phyloP scores from a whole-genome alignment of 2,888 invertebrate species.

The Ectropis crepuscularia region DNA sequence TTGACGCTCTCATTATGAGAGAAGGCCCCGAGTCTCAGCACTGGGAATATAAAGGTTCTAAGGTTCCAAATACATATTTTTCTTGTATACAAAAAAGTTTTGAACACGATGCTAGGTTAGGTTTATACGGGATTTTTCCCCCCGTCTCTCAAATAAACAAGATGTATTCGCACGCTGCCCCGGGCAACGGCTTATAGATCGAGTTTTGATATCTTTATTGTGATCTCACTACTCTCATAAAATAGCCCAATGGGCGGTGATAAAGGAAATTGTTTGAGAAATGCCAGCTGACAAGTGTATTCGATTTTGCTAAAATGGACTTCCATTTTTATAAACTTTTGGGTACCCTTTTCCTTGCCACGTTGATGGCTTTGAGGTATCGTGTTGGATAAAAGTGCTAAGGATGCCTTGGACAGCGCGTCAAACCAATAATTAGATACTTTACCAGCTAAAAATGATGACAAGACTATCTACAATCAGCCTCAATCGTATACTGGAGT shows the following conservation, averaged over 20 bases:
- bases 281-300: conserved; percentile 39
- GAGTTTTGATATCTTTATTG: conserved; percentile 67
- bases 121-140: conserved; percentile 55
- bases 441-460: too few relatives aligned
- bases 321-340: neutral
- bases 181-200: conserved; percentile 58
- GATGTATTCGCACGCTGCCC: conserved; percentile 72
- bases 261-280: conserved; percentile 37
- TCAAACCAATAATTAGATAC: too few relatives aligned
- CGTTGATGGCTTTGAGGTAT: too few relatives aligned
- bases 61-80: too few relatives aligned
- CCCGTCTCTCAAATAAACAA: conserved; percentile 53
- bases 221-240: conserved; percentile 59
- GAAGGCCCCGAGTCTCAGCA: too few relatives aligned
- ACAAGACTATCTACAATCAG: too few relatives aligned
- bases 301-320: conserved; percentile 26
- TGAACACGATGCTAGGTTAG: neutral
- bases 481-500: too few relatives aligned
- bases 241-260: conserved; percentile 46
- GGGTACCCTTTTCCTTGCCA: too few relatives aligned
- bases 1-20: too few relatives aligned
- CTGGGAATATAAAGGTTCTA: too few relatives aligned
- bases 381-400: too few relatives aligned
- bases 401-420: too few relatives aligned
- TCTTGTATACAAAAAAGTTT: neutral